These are phyloP conservation scores for Campoplex nolae DNA, from an alignment of 2,888 invertebrate genomes.

Conservation along the genomic window DNA sequence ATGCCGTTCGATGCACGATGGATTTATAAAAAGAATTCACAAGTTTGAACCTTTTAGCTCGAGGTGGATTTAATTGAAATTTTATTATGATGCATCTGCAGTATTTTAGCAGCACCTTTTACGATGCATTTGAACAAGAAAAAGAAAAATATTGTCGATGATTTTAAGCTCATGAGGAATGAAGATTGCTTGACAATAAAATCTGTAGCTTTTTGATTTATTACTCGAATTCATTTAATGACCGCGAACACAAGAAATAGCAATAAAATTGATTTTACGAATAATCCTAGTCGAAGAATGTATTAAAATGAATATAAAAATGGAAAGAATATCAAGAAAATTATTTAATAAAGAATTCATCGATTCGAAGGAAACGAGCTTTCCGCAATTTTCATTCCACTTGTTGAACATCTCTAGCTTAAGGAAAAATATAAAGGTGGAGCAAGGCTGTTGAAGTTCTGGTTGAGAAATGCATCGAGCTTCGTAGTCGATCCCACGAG, in stretches of 20 bases:
- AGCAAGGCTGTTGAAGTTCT: constrained; percentile 17
- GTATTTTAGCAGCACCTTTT: neutral
- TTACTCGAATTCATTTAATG: neutral
- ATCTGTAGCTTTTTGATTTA: neutral
- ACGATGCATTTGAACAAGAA: neutral
- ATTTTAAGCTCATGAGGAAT: too few species aligned
- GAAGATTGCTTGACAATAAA: neutral
- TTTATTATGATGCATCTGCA: too few species aligned
- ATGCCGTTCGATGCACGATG: neutral
- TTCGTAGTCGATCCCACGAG: neutral
- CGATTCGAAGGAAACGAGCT: neutral
- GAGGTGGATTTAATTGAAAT: too few species aligned
- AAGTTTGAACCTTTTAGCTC: too few species aligned
- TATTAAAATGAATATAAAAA: neutral
- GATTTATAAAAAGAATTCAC: neutral
- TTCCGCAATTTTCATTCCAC: neutral
- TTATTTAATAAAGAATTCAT: neutral
- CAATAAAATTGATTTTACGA: neutral
- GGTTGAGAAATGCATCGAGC: constrained; percentile 23
- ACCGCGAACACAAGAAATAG: neutral
- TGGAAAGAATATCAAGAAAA: neutral
- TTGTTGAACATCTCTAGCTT: neutral
- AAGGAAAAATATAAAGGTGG: neutral
- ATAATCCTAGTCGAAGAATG: neutral
- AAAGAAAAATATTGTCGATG: neutral